Base-by-base conservation (phyloP, 2,888 invertebrate genomes). In the Agrotis puta region DNA sequence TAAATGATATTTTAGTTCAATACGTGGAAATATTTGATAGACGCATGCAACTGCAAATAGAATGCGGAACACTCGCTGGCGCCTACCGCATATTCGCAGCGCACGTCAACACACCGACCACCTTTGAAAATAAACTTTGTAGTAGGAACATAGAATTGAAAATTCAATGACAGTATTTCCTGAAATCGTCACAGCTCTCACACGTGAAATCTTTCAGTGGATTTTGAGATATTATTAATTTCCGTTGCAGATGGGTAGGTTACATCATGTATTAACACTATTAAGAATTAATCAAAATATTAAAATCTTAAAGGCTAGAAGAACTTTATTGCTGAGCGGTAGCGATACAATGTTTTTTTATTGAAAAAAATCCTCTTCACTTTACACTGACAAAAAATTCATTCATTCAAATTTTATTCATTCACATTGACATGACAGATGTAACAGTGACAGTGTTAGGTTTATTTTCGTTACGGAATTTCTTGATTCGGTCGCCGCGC, bases 51-150 rank as follows among this genome's bases (percentile, higher is more conserved):
- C 73, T 82, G 66, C 62, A 84, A 88, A 88, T 88, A 88, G 88
- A 85, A 88, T 78, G 68, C 87, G 88, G 87, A 88, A 87, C 68
- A 77, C 53, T 57, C n/a, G 64, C 22, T 67, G 79, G 72, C 73
- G 83, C 81, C 81, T 61, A 57, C 70, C 70, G 72, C 72, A 76
- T 80, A 70, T 76, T 68, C 58, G 59, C 75, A 27, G 63, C 20
- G 43, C 48, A 72, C 74, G 62, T 64, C 67, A 57, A 65, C 62
- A 54, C 45, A 69, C n/a, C 16, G 18, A 18, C 5, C 13, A 22
- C 18, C 16, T 11, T 20, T 22, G 6, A 59, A 51, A 64, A 61
- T 27, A 1, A 43, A 51, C 67, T 59, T 39, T 59, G 39, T 48
- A 0, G 0, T 5, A 13, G n/a, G 0, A 13, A 6, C 0, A 18